Base-by-base conservation (phyloP, 2,113 vertebrate genomes). In the Cyprinus carpio region DNA sequence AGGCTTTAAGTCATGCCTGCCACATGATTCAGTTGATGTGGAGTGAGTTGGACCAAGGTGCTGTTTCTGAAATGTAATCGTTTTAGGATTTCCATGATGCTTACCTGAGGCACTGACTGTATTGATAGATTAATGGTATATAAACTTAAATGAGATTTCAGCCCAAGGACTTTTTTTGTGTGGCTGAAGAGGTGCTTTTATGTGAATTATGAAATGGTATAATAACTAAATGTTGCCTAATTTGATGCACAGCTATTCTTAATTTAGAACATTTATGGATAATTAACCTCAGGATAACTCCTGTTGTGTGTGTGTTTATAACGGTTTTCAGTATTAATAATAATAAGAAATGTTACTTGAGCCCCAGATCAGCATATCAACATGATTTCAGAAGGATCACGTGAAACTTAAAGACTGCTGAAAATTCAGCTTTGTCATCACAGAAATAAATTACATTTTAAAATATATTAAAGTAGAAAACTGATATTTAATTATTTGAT, bases 21-120 rank as follows among this genome's bases (percentile, higher is more conserved):
- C 54, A 72, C 67, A 56, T 37, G 54, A 74, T 16, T 46, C 23
- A 49, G 74, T 75, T 49, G 9, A 37, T 54, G 46, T 83, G 75
- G 29, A 49, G 27, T 74, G 77, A 16, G 9, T 25, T 13, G 56
- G 43, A 75, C 67, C 37, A 11, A n/a, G 15, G 49, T 34, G n/a
- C 43, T 31, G 6, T 62, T 46, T 72, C 25, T 37, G 51, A 78
- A 75, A 75, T 46, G 40, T 49, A 75, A 75, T 75, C 12, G n/a
- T 75, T 15, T 75, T 75, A 15, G n/a, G 40, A 75, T 25, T 49
- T 75, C n/a, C 40, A 46, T 27, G 40, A 49, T 75, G n/a, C 71
- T 75, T 49, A 49, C 71, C 71, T 49, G 40, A 49, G 71, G 12
- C 40, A 75, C n/a, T 75, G 40, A 75, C n/a, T n/a, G 69, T 72